Conservation (phyloP, 2,888 invertebrate species). For the Dilophus febrilis region DNA sequence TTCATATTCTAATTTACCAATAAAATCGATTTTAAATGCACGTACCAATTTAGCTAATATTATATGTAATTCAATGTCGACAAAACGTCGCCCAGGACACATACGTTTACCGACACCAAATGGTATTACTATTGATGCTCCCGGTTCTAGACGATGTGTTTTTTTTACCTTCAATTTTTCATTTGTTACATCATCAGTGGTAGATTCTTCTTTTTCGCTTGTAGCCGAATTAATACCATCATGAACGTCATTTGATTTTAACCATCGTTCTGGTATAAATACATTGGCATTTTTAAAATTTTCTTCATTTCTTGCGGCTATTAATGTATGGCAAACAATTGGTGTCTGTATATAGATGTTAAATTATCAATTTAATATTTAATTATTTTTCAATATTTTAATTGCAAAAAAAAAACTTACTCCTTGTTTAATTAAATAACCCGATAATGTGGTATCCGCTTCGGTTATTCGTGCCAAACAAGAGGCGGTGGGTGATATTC, state of each 20-base stretch:
- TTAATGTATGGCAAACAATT: constrained; percentile 63
- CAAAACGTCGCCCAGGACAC: constrained; percentile 74
- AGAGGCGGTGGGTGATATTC: constrained; percentile 51
- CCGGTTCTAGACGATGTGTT: constrained; percentile 23
- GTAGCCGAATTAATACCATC: constrained; percentile 23
- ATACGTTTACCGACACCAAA: constrained; percentile 66
- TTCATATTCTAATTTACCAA: constrained; percentile 50
- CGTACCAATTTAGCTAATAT: constrained; percentile 56
- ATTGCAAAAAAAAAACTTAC: background rate
- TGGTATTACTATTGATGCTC: constrained; percentile 51
- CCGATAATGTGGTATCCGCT: constrained; percentile 48
- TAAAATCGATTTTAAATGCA: constrained; percentile 51
- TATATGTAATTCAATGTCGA: constrained; percentile 58
- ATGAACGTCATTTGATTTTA: no score
- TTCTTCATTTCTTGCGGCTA: constrained; percentile 57
- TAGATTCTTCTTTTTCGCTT: background rate
- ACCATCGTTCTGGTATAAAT: constrained; percentile 66
- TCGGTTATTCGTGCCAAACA: constrained; percentile 63
- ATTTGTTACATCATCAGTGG: no score
- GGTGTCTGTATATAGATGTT: constrained; percentile 40
- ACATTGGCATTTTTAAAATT: constrained; percentile 56
- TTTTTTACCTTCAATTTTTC: constrained; percentile 8
- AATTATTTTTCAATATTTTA: constrained; percentile 1
- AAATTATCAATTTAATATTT: constrained; percentile 1
- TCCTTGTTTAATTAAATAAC: constrained; percentile 20